A percentile compares a stretch with the other conserved stretches of the same genome.
Conservation (phyloP, 2,888 invertebrate species). For the Sinohyriopsis cumingii region DNA sequence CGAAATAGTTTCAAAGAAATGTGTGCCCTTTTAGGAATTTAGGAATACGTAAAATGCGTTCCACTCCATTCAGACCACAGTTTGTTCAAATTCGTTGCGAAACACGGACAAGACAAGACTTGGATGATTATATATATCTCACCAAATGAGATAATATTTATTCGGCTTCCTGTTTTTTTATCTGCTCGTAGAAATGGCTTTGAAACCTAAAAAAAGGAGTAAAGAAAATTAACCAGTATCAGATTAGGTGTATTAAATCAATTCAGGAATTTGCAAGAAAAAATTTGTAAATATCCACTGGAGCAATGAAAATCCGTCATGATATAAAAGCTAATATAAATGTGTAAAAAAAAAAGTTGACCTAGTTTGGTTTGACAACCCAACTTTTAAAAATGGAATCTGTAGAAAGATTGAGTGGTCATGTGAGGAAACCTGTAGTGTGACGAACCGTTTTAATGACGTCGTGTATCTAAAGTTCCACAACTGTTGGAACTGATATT, state of each 20-base stretch:
- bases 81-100: too few relatives aligned
- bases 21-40: too few relatives aligned
- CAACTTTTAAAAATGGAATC: background rate
- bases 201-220: background rate
- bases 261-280: background rate
- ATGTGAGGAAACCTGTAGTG: too few relatives aligned
- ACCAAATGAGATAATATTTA: background rate
- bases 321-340: background rate
- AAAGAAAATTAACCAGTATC: background rate
- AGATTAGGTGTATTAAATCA: background rate
- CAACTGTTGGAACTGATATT: too few relatives aligned
- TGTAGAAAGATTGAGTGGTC: too few relatives aligned
- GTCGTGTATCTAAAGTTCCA: too few relatives aligned
- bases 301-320: background rate
- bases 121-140: background rate
- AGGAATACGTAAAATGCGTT: too few relatives aligned
- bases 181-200: background rate
- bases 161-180: background rate
- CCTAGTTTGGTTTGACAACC: background rate
- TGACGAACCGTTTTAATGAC: too few relatives aligned
- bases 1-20: too few relatives aligned
- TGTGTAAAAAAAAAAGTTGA: background rate
- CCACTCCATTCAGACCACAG: too few relatives aligned
- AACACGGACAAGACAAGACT: too few relatives aligned
- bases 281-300: background rate